Conservation (phyloP, 2,888 invertebrate genomes). For the Folsomia manolachei region DNA sequence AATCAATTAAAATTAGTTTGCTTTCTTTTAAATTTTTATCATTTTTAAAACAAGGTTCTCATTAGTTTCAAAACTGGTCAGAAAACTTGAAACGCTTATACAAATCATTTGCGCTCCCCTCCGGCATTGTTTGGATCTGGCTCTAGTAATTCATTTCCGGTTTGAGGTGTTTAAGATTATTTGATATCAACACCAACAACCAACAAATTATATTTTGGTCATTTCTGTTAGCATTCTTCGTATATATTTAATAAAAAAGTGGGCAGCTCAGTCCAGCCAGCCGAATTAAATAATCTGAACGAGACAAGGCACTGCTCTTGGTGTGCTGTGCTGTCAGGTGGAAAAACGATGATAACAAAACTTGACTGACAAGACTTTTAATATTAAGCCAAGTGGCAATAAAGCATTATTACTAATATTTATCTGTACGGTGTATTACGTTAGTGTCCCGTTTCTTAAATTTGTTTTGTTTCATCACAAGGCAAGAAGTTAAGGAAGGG, state of each 20-base stretch:
- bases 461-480: background rate
- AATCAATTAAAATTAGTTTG: too few species aligned
- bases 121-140: too few species aligned
- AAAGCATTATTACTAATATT: too few species aligned
- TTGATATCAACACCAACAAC: conserved; percentile 20
- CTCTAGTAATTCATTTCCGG: too few species aligned
- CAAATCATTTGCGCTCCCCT: too few species aligned
- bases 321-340: conserved; percentile 13
- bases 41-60: too few species aligned
- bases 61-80: too few species aligned
- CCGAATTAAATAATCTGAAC: too few species aligned
- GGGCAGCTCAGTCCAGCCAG: background rate
- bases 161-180: conserved; percentile 18
- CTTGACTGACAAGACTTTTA: conserved; percentile 4
- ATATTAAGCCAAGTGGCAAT: background rate
- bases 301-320: too few species aligned
- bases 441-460: background rate
- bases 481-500: background rate
- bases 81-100: too few species aligned
- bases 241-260: background rate
- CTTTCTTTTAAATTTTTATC: too few species aligned
- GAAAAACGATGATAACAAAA: conserved; percentile 23
- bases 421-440: background rate
- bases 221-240: too few species aligned
- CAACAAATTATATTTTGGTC: conserved; percentile 14